phyloP scores from a whole-genome alignment of 2,888 invertebrate species.

The Nymphalis polychloros region DNA sequence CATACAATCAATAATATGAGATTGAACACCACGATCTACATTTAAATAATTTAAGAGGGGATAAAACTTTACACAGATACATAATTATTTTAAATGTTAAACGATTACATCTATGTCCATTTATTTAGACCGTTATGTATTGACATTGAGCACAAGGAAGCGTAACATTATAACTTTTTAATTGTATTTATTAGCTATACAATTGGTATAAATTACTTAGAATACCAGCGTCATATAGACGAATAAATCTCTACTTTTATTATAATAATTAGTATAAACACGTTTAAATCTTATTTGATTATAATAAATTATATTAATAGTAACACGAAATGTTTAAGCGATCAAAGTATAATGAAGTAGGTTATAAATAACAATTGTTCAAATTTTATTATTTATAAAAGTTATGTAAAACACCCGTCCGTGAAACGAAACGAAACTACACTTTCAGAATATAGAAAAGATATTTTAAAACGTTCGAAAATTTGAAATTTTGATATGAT shows the following conservation, averaged over 20 bases:
- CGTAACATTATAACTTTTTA: constrained; percentile 60
- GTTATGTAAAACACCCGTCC: constrained; percentile 49
- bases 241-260: constrained; percentile 60
- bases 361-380: constrained; percentile 21
- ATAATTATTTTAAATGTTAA: constrained; percentile 12
- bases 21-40: constrained; percentile 67
- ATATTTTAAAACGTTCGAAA: constrained; percentile 52
- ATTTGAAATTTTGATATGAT: constrained; percentile 70
- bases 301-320: constrained; percentile 60
- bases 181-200: constrained; percentile 51
- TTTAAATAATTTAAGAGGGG: constrained; percentile 38
- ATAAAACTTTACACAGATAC: constrained; percentile 12
- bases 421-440: constrained; percentile 54
- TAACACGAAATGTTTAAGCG: constrained; percentile 64
- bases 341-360: constrained; percentile 46
- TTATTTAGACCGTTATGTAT: constrained; percentile 66
- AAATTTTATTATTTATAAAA: constrained; percentile 40
- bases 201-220: constrained; percentile 52
- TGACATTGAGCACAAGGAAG: constrained; percentile 78
- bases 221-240: constrained; percentile 77
- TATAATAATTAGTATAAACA: constrained; percentile 53
- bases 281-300: constrained; percentile 70
- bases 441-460: constrained; percentile 43
- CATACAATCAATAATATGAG: constrained; percentile 57
- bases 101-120: constrained; percentile 23